Evolutionary conservation across 1,140 invertebrate species (phyloP).

Genomic region (Heliothis virescens): DNA sequence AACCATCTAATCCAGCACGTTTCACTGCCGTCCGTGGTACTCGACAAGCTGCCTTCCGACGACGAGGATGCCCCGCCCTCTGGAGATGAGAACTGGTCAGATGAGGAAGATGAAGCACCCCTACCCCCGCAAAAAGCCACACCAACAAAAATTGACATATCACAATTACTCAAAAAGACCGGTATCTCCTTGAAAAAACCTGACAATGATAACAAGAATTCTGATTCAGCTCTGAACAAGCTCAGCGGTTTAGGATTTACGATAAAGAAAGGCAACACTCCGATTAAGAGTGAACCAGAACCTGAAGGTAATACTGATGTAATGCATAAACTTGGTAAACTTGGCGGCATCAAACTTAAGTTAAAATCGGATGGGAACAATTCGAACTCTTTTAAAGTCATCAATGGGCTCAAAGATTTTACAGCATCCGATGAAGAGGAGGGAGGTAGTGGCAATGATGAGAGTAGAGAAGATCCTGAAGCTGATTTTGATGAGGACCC

Average conservation of each 20-base stretch:
- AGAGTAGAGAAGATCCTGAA: slow-evolving; percentile 61
- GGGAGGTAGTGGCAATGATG: slow-evolving; percentile 70
- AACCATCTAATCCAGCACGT: slow-evolving; percentile 79
- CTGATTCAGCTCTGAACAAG: slow-evolving; percentile 74
- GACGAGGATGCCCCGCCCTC: slow-evolving; percentile 72
- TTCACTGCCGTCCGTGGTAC: slow-evolving; percentile 71
- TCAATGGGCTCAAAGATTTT: slow-evolving; percentile 81
- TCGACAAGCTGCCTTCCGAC: slow-evolving; percentile 79
- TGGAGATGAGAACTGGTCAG: slow-evolving; percentile 80
- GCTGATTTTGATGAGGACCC: slow-evolving; percentile 54
- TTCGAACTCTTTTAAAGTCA: slow-evolving; percentile 76
- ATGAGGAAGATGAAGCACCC: slow-evolving; percentile 70
- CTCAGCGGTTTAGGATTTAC: slow-evolving; percentile 80
- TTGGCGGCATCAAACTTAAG: slow-evolving; percentile 80
- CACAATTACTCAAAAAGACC: slow-evolving; percentile 76
- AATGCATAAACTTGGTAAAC: slow-evolving; percentile 75
- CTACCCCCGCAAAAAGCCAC: slow-evolving; percentile 57
- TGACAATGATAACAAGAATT: slow-evolving; percentile 58
- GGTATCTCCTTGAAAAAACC: slow-evolving; percentile 74
- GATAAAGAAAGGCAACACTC: slow-evolving; percentile 74
- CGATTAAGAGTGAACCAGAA: slow-evolving; percentile 74
- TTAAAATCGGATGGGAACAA: slow-evolving; percentile 76
- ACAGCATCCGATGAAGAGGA: slow-evolving; percentile 79
- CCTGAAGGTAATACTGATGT: slow-evolving; percentile 63
- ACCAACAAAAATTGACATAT: slow-evolving; percentile 80